These are phyloP conservation scores for Macrosiphum euphorbiae DNA, from an alignment of 2,888 invertebrate species.

Conservation along the genomic window DNA sequence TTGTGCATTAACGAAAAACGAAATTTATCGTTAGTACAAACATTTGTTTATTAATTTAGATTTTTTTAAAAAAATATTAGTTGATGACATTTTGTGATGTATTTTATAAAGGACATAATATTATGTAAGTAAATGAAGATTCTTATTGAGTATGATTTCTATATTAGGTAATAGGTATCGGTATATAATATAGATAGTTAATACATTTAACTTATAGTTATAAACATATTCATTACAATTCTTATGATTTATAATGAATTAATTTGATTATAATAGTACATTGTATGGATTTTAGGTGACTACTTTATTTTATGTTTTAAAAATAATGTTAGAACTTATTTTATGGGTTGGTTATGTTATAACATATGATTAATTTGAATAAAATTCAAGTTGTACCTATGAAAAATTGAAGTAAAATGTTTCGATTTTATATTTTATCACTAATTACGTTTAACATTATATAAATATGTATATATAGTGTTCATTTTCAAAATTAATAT, in stretches of 20 bases:
- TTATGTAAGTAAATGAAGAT: slow-evolving; percentile 2
- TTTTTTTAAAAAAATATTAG: not conserved
- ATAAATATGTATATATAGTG: not conserved
- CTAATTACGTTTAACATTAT: not conserved
- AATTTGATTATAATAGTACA: not conserved
- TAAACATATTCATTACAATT: not conserved
- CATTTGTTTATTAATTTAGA: not conserved
- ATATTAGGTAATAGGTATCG: not conserved
- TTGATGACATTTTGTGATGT: not conserved
- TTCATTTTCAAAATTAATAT: not conserved
- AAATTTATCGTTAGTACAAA: not conserved
- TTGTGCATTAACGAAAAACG: not conserved
- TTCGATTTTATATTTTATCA: not conserved
- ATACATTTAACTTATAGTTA: not conserved
- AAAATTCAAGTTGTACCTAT: not conserved
- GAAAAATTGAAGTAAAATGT: not conserved
- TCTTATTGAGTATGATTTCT: not conserved
- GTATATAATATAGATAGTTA: not conserved
- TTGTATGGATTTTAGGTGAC: not conserved
- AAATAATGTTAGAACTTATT: not conserved
- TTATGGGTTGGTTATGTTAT: not conserved
- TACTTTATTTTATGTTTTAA: not conserved
- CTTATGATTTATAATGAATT: not conserved
- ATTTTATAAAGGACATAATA: slow-evolving; percentile 2
- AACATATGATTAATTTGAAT: not conserved